Base-by-base conservation (phyloP, 2,797 vertebrate species). In the Chaunax sp. region DNA sequence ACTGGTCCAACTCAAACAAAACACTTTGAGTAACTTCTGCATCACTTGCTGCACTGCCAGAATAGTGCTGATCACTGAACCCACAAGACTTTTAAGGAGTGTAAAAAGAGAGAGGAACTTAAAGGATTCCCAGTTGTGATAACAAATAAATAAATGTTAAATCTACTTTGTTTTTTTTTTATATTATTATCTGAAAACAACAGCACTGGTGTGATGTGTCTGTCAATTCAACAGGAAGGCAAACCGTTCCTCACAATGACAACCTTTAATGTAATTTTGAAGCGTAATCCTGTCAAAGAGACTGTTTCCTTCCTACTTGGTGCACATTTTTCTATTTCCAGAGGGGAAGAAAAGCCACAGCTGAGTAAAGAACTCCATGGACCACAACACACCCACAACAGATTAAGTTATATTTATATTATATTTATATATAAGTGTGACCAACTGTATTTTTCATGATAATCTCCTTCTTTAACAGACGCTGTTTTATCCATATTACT, bases 361-460 rank as follows among this genome's bases (percentile, higher is more conserved):
- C 44, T 26, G 40, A 56, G 26, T n/a, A 16, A 46, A 57, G 56
- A 70, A 73, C 77, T 78, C 69, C 18, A 59, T 49, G 51, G 16
- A 68, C 63, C 16, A 30, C n/a, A 58, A 62, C 12, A 60, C 64
- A 56, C 50, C 60, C 43, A 58, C 23, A 33, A 64, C 50, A 69
- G 58, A 63, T 56, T 53, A 67, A 69, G 16, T 54, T 49, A 77
- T n/a, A n/a, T n/a, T n/a, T n/a, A n/a, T n/a, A n/a, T n/a, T n/a
- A n/a, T n/a, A n/a, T n/a, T n/a, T n/a, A n/a, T n/a, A n/a, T n/a
- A n/a, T n/a, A 65, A 65, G 52, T 77, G 69, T 66, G 44, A 64
- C 55, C 43, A 56, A 43, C 8, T 20, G 13, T 38, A 59, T 46
- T 67, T 78, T 77, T 57, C 50, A 62, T 22, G 41, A 69, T 46